Percentiles rank a stretch among this genome's conserved stretches.
Evolutionary conservation across 2,888 invertebrate species (phyloP).

Genomic region (Apotomis capreana): DNA sequence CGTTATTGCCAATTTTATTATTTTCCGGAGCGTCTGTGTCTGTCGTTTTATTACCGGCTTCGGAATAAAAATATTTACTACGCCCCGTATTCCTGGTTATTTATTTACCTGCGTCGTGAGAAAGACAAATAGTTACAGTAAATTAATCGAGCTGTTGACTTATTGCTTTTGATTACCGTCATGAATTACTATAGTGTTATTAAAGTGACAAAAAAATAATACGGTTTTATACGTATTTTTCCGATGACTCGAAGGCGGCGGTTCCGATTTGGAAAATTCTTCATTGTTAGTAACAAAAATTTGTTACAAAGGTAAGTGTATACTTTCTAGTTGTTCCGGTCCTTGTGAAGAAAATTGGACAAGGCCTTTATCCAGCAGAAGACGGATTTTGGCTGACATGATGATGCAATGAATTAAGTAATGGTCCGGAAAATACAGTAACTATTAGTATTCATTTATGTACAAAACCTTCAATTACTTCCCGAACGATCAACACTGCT

Average conservation of each 20-base stretch:
- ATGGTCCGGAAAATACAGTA: background rate
- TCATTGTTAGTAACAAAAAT: too few relatives aligned
- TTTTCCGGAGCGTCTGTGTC: slow-evolving; percentile 23
- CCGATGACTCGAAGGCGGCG: too few relatives aligned
- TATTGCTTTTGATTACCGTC: background rate
- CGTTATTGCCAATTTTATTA: slow-evolving; percentile 40
- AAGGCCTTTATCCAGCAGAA: too few relatives aligned
- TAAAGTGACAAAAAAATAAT: too few relatives aligned
- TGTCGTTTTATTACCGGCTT: slow-evolving; percentile 30
- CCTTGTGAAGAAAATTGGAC: too few relatives aligned
- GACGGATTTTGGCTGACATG: too few relatives aligned
- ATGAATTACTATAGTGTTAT: background rate
- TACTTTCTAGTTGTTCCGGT: too few relatives aligned
- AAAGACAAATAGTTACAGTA: background rate
- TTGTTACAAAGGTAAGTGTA: too few relatives aligned
- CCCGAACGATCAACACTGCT: background rate
- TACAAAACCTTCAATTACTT: background rate
- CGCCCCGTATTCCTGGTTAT: slow-evolving; percentile 27
- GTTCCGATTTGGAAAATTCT: too few relatives aligned
- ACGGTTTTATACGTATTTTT: too few relatives aligned
- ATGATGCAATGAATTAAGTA: too few relatives aligned
- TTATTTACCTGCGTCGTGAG: slow-evolving; percentile 21
- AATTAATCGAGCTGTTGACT: background rate
- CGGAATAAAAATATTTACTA: slow-evolving; percentile 35
- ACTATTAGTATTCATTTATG: background rate